A percentile compares a stretch with the other conserved stretches of the same genome.
These are phyloP conservation scores for Tapirus indicus DNA, from an alignment of 2,797 vertebrate species.

Conservation along the genomic window DNA sequence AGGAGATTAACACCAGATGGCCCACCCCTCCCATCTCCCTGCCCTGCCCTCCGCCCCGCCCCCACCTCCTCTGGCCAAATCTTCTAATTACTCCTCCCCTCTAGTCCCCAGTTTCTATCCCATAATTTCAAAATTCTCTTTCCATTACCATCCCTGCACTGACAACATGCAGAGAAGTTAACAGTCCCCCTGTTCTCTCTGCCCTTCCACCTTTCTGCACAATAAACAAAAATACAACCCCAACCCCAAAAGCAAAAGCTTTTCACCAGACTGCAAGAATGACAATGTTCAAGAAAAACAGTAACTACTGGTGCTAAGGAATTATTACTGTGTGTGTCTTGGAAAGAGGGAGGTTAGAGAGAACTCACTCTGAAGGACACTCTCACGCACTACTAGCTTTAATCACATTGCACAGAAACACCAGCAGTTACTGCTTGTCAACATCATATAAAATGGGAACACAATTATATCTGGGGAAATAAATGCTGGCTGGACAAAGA, in stretches of 20 bases:
- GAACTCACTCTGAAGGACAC: not conserved
- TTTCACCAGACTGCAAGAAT: slow-evolving; percentile 24
- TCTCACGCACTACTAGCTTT: not conserved
- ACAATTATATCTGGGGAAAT: slow-evolving; percentile 18
- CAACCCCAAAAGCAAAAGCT: slow-evolving; percentile 25
- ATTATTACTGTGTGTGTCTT: slow-evolving; percentile 14
- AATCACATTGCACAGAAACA: slow-evolving; percentile 26
- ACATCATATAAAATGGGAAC: not conserved
- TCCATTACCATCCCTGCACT: not conserved
- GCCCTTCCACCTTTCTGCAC: not conserved
- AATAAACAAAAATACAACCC: slow-evolving; percentile 50
- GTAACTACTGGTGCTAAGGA: slow-evolving; percentile 46
- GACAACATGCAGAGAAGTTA: slow-evolving; percentile 11
- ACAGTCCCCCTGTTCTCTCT: not conserved
- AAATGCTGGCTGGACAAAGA: slow-evolving; percentile 41
- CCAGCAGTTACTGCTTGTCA: not conserved
- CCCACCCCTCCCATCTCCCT: not conserved
- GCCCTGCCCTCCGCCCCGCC: not conserved
- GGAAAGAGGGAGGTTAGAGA: not conserved
- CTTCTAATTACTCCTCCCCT: slow-evolving; percentile 50
- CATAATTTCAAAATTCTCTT: slow-evolving; percentile 72
- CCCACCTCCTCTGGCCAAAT: slow-evolving; percentile 13
- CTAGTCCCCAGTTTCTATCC: not conserved
- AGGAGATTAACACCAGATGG: slow-evolving; percentile 80
- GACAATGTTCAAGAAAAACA: slow-evolving; percentile 29